Evolutionary conservation across 23 tunicate genomes (phyloP), one percentile per base, ranked within the genome.

Genomic region (Trididemnum miniatum): DNA sequence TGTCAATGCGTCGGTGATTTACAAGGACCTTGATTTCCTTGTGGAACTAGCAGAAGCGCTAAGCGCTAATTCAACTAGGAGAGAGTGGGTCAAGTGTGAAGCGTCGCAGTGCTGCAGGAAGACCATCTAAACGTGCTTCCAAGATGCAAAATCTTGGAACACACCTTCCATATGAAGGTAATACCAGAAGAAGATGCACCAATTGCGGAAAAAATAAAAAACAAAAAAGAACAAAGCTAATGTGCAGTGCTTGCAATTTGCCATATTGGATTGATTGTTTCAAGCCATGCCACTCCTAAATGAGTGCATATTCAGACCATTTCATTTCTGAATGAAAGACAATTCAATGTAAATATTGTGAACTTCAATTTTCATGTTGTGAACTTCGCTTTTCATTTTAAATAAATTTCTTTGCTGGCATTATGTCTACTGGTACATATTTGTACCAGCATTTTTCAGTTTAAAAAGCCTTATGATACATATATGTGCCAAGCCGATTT

Each of bases 1-100:
- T 78, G 82, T 78, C 66, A 78, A 78, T 78, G 69, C 82, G 29
- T 78, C 69, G 82, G 82, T 27, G 67, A 78, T 78, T 54, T 78
- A 78, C 82, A 78, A 78, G 67, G 69, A 51, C 66, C 82, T 52
- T 78, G 67, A 78, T 51, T 78, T 78, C 36, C 66, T 78, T 52
- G 82, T 78, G 66, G 82, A 78, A 54, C 69, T 78, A 78, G 34
- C 69, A 54, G 82, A 78, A 78, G 67, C n/a, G 82, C 69, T 78
- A 54, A 75, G 60, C 28, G 80, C 80, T 75, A 39, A 75, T 39
- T 75, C 37, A 69, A 69, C 37, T 4, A 69, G 75, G 75, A 33
- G 39, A 69, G 39, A 69, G 75, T 69, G 75, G 75, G 37, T 31
- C 39, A 69, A 69, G n/a, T 39, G 62, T 49, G 80, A 75, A 31